Evolutionary conservation across 2,113 vertebrate genomes (phyloP), one percentile per base, ranked within the genome.

Genomic region (Neopipo cinnamomea): DNA sequence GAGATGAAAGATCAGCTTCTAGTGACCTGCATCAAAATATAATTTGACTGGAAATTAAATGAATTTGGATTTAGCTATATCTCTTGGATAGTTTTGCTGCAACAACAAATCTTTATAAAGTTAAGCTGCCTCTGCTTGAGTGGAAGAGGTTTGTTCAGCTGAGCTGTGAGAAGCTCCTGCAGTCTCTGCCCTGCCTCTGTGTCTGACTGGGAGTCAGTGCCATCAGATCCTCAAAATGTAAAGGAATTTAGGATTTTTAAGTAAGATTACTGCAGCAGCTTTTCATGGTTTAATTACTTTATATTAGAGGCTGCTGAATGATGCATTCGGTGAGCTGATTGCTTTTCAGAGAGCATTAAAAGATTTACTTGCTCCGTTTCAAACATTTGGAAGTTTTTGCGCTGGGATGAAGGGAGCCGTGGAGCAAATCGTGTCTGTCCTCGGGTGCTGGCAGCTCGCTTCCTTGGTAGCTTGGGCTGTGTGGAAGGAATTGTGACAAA

Each of bases 301-400:
- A 89, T 92, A 94, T 97, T 98, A 83, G 84, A 98, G 97, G 85
- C 95, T 98, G 96, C 95, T 98, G 53, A 98, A 83, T 75, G 97
- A 98, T 96, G 98, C 97, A 0, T 98, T 98, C 1, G 11, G 85
- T 95, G 98, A 98, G 86, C 90, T 98, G 74, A 89, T 98, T 85
- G 98, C 98, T 75, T 98, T 98, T 95, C 98, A 98, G 93, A 97
- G 93, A 97, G 98, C 98, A 83, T 97, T 98, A 94, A 98, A 97
- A 95, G 98, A 98, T 94, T 93, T 98, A 93, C 97, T 98, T 72
- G 97, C 97, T 80, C 96, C 96, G 96, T 79, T 97, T 98, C 88
- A 98, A 98, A 76, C 95, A 91, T 97, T 98, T 90, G 98, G 98
- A 55, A 98, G 96, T 88, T 97, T 97, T 93, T 83, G 50, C 20